Evolutionary conservation across 2,797 vertebrate species (phyloP), one percentile per base, ranked within the genome.

Genomic region (Hylomyscus alleni): DNA sequence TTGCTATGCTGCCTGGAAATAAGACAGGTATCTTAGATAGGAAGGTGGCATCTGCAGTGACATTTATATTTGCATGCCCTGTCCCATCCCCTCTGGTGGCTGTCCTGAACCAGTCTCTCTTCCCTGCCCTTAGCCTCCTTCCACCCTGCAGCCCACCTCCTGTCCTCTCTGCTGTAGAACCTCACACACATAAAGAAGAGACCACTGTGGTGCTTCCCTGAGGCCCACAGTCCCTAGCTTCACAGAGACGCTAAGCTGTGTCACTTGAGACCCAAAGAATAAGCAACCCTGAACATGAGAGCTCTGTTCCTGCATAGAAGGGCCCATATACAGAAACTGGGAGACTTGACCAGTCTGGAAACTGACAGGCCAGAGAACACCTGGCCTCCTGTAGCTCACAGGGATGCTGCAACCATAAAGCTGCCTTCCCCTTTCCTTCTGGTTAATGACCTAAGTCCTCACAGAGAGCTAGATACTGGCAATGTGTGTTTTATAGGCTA

Each of bases 21-120:
- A 6, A 31, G 62, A 75, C 0, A 15, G 44, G 29, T 20, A 0
- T 11, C n/a, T n/a, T n/a, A n/a, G n/a, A n/a, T n/a, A n/a, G n/a
- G n/a, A n/a, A n/a, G n/a, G 4, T 6, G 88, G 15, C 5, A 22
- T 1, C 47, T 17, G 65, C 54, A 0, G 6, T 0, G 58, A n/a
- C 8, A 12, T 0, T 3, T 0, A 9, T 1, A 5, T 12, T 1
- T 0, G 0, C 2, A 0, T 3, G 1, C 1, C 52, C 54, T 0
- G 34, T 26, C 82, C 82, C 1, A 14, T 34, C 58, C 82, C 17
- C 29, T 67, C 19, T 85, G 62, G 31, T 69, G 44, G 29, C 31
- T 44, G 1, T n/a, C 80, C 69, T 2, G 5, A 4, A 10, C 50
- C 2, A 6, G 40, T 2, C 0, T 4, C 14, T 83, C 26, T 65